phyloP scores from a whole-genome alignment of 2,888 invertebrate genomes.

The Synergus laeviventris region DNA sequence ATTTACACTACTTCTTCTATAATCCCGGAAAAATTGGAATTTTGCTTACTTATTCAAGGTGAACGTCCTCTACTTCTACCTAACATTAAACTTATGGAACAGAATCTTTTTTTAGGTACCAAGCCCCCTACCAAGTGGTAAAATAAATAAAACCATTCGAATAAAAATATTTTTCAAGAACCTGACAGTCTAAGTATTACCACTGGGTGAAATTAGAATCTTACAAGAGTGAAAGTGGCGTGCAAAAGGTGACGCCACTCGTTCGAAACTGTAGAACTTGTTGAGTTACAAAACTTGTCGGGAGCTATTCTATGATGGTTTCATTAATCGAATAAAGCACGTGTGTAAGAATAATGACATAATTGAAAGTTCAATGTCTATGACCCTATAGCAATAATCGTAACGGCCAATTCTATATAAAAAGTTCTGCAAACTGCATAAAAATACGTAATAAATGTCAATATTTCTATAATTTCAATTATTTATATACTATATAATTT shows the following conservation, averaged over 20 bases:
- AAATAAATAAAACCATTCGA: conserved; percentile 3
- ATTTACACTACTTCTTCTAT: background rate
- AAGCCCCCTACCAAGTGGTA: background rate
- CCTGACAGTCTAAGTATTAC: background rate
- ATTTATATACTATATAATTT: too few relatives aligned
- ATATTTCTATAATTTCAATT: too few relatives aligned
- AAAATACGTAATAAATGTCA: too few relatives aligned
- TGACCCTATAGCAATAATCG: too few relatives aligned
- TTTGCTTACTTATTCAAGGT: background rate
- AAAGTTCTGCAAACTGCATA: too few relatives aligned
- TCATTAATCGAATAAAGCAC: too few relatives aligned
- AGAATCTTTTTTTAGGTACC: conserved; percentile 19
- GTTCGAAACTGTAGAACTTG: conserved; percentile 5
- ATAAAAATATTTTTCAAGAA: conserved; percentile 2
- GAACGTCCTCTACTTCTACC: background rate
- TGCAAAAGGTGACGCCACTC: conserved; percentile 10
- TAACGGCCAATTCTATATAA: too few relatives aligned
- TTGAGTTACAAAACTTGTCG: too few relatives aligned
- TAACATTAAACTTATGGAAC: background rate
- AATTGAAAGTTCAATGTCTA: too few relatives aligned
- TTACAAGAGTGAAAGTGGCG: background rate
- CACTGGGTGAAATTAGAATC: background rate
- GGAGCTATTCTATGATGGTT: too few relatives aligned
- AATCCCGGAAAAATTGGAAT: background rate
- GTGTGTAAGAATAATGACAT: too few relatives aligned